Evolutionary conservation across 2,797 vertebrate species (phyloP).

Genomic region (Dromococcyx pavoninus): DNA sequence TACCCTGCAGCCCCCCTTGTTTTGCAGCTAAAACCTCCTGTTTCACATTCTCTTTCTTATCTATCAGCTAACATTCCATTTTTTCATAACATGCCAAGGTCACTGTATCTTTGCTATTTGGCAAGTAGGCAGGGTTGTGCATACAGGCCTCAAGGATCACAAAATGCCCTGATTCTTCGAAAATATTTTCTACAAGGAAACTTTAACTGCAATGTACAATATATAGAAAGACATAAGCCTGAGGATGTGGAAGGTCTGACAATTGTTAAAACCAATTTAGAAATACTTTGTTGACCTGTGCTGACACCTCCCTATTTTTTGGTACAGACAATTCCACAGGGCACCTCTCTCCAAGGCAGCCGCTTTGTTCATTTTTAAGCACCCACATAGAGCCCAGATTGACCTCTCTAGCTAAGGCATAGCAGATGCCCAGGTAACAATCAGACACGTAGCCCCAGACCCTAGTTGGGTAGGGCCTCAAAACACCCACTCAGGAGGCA

Average conservation of each 20-base stretch:
- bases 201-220: background rate
- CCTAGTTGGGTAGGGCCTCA: background rate
- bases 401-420: background rate
- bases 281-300: background rate
- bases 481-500: background rate
- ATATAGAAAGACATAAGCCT: background rate
- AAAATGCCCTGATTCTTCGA: too few relatives aligned
- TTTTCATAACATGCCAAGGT: too few relatives aligned
- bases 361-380: background rate
- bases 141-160: too few relatives aligned
- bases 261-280: background rate
- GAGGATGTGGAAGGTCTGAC: background rate
- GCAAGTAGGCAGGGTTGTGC: too few relatives aligned
- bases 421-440: background rate
- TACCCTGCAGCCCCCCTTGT: too few relatives aligned
- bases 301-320: background rate
- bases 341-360: background rate
- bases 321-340: background rate
- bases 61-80: too few relatives aligned
- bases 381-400: background rate
- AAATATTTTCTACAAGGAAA: background rate
- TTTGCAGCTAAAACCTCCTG: too few relatives aligned
- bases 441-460: fast-evolving
- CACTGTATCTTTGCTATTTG: too few relatives aligned
- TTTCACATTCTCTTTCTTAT: too few relatives aligned